phyloP scores from a whole-genome alignment of 2,113 vertebrate species.

The Podilymbus podiceps region DNA sequence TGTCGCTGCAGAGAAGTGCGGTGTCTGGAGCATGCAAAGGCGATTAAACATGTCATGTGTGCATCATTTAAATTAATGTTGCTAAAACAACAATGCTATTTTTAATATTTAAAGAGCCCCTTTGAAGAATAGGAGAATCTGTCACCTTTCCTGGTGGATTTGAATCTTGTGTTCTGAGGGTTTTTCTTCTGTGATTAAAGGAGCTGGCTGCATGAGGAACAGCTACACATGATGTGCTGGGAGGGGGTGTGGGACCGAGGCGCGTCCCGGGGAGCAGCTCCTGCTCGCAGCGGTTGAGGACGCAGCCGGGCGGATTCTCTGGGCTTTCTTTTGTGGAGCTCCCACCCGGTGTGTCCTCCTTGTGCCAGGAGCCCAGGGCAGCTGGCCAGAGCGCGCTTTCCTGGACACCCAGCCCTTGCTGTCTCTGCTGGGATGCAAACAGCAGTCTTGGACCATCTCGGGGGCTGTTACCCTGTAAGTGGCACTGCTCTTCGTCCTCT shows the following conservation, averaged over 20 bases:
- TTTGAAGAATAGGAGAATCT: constrained; percentile 59
- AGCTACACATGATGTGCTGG: neutral
- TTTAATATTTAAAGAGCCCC: constrained; percentile 69
- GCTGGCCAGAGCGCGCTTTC: neutral
- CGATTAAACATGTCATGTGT: neutral
- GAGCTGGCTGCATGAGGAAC: neutral
- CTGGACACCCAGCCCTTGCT: neutral
- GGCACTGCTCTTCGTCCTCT: neutral
- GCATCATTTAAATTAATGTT: constrained; percentile 50
- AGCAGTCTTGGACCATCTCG: neutral
- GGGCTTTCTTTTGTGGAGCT: neutral
- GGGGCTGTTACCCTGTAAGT: neutral
- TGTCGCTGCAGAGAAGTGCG: rapidly evolving
- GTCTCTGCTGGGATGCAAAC: neutral
- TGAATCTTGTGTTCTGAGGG: constrained; percentile 30
- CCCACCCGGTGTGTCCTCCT: neutral
- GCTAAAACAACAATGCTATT: constrained; percentile 63
- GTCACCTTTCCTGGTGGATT: constrained; percentile 60
- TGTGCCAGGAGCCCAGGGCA: neutral
- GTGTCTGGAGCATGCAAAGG: neutral
- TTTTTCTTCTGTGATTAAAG: constrained; percentile 62
- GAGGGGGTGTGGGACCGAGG: neutral
- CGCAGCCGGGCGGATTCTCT: neutral
- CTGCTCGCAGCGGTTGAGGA: neutral
- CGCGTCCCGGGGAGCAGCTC: neutral